Conservation (phyloP, 2,113 vertebrate species). For the Sorex fumeus region DNA sequence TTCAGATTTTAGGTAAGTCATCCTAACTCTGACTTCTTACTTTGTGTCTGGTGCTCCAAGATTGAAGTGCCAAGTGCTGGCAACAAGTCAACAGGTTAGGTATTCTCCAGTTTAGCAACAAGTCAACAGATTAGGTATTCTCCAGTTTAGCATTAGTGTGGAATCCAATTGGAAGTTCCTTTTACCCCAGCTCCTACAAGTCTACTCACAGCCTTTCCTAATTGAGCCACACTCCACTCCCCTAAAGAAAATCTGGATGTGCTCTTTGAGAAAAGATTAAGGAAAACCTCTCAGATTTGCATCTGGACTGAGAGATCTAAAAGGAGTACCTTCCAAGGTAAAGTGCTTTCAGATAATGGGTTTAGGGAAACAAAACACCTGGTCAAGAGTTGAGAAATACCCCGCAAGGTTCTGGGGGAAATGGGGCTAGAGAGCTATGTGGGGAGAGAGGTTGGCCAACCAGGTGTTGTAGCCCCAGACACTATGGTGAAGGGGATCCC, state of each 20-base stretch:
- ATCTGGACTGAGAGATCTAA: not conserved
- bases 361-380: not conserved
- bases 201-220: not conserved
- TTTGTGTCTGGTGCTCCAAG: no score
- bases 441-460: not conserved
- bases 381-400: not conserved
- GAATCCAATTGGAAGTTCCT: not conserved
- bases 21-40: not conserved
- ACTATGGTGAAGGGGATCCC: not conserved
- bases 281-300: not conserved
- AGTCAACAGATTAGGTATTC: not conserved
- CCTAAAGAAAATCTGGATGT: not conserved
- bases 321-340: not conserved
- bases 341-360: not conserved
- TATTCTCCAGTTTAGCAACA: no score
- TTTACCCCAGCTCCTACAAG: not conserved
- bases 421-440: not conserved
- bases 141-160: no score
- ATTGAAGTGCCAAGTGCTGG: no score
- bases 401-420: not conserved
- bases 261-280: not conserved
- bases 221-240: not conserved
- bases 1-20: slow-evolving; percentile 32
- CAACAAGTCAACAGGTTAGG: not conserved
- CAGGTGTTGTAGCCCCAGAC: not conserved